Conservation (phyloP, 1,140 invertebrate genomes). For the Lasioglossum albipes region DNA sequence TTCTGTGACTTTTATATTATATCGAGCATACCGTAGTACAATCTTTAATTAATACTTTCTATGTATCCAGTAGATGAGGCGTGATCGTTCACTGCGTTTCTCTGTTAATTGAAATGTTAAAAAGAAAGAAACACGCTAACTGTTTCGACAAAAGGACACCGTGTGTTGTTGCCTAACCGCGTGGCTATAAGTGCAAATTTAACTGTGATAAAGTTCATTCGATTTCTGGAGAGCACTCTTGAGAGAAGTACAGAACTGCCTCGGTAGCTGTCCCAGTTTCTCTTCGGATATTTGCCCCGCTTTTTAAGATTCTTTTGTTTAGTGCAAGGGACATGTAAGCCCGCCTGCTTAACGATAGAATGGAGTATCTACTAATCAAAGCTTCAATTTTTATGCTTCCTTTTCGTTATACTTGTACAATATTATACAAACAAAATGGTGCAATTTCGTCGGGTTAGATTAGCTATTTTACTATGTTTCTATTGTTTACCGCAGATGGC, state of each 20-base stretch:
- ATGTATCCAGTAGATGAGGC: slow-evolving; percentile 28
- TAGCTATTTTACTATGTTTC: no score
- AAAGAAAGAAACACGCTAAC: not conserved
- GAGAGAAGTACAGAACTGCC: not conserved
- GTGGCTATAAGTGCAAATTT: slow-evolving; percentile 37
- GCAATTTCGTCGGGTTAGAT: no score
- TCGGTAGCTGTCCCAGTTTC: not conserved
- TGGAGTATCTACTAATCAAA: no score
- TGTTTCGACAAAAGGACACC: not conserved
- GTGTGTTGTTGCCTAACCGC: slow-evolving; percentile 27
- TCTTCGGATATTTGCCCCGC: not conserved
- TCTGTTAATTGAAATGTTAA: not conserved
- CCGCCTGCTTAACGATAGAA: not conserved
- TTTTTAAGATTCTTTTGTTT: not conserved
- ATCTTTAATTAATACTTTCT: slow-evolving; percentile 28
- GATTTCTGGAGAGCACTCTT: not conserved
- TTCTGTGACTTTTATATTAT: slow-evolving; percentile 16
- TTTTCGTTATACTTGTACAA: no score
- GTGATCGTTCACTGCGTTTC: slow-evolving; percentile 25
- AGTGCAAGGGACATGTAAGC: not conserved
- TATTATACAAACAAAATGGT: no score
- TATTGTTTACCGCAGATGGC: no score
- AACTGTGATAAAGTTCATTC: slow-evolving; percentile 54
- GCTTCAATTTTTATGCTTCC: no score
- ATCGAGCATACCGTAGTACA: slow-evolving; percentile 17